Evolutionary conservation across 2,888 invertebrate genomes (phyloP).

Genomic region (Melanostoma mellinum): DNA sequence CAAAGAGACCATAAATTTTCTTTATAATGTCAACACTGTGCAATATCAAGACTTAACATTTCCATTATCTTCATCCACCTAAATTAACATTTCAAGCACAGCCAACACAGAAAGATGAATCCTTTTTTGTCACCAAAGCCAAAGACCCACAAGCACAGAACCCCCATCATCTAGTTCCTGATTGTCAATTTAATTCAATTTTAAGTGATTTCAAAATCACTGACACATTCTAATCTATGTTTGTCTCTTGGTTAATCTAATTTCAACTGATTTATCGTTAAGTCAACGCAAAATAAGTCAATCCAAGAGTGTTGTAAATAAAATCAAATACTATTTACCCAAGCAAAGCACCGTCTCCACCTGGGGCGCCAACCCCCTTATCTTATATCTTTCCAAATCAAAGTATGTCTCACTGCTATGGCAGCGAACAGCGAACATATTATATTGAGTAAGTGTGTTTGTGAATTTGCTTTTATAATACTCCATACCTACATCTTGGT

Average conservation of each 20-base stretch:
- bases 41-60: neutral
- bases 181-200: slow-evolving; percentile 46
- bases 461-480: slow-evolving; percentile 56
- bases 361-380: slow-evolving; percentile 6
- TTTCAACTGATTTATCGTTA: slow-evolving; percentile 55
- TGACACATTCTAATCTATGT: slow-evolving; percentile 45
- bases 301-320: slow-evolving; percentile 57
- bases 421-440: neutral
- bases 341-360: slow-evolving; percentile 23
- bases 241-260: slow-evolving; percentile 40
- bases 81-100: slow-evolving; percentile 18
- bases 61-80: slow-evolving; percentile 19
- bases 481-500: slow-evolving; percentile 32
- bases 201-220: slow-evolving; percentile 57
- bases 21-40: slow-evolving; percentile 4
- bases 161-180: slow-evolving; percentile 7
- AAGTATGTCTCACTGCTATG: slow-evolving; percentile 25
- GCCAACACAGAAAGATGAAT: neutral
- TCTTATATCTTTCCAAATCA: slow-evolving; percentile 10
- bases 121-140: neutral
- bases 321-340: slow-evolving; percentile 67
- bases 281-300: slow-evolving; percentile 47
- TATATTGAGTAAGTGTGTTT: slow-evolving; percentile 23
- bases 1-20: too few relatives aligned
- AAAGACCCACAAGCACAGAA: neutral